phyloP scores from a whole-genome alignment of 1,140 invertebrate genomes.

The Aphis craccivora region DNA sequence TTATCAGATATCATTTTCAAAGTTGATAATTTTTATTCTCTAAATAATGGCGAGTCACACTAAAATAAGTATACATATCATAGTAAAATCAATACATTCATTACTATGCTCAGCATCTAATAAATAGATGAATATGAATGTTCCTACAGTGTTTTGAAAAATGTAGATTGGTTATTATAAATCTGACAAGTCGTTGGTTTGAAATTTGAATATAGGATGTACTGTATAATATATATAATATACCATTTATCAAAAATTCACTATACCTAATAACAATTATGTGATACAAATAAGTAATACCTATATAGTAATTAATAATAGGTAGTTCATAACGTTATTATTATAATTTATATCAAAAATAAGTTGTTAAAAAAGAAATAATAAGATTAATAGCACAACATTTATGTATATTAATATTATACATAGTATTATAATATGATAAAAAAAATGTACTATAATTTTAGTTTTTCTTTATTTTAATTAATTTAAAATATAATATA shows the following conservation, averaged over 20 bases:
- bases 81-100: neutral
- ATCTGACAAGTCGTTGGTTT: neutral
- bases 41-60: neutral
- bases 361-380: neutral
- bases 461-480: too few relatives aligned
- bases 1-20: neutral
- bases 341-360: neutral
- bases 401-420: neutral
- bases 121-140: too few relatives aligned
- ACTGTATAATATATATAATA: neutral
- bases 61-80: neutral
- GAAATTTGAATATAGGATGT: neutral
- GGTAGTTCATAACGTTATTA: neutral
- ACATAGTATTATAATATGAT: neutral
- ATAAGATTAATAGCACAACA: neutral
- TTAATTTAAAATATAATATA: too few relatives aligned
- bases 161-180: neutral
- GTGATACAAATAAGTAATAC: neutral
- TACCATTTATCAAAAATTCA: too few relatives aligned
- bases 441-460: too few relatives aligned
- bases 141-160: neutral
- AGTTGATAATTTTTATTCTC: neutral
- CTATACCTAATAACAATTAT: neutral
- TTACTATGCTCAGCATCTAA: too few relatives aligned
- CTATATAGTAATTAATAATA: neutral